Evolutionary conservation across 2,797 vertebrate genomes (phyloP), one percentile per base, ranked within the genome.

Genomic region (Paguma larvata): DNA sequence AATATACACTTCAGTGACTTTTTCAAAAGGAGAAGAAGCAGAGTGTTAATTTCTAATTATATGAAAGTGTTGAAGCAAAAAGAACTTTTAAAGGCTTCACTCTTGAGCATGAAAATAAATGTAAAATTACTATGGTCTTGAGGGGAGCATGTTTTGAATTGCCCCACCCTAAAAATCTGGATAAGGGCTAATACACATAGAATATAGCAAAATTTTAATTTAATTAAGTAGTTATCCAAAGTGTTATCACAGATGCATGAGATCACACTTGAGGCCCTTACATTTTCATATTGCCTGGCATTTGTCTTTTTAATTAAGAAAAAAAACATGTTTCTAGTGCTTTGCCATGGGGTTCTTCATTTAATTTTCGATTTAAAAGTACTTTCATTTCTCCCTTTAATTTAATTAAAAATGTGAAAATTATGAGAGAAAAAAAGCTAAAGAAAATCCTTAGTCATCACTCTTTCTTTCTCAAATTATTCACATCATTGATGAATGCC

Each of bases 301-400:
- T 97, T 97, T 97, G 63, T 95, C 95, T 96, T 95, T 96, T 97
- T 97, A 97, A 97, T 97, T 96, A 93, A 97, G 89, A 53, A 80
- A 92, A 68, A 68, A 41, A 38, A 1, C 56, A 46, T 79, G 88
- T 68, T 97, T 95, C 79, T 91, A 78, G 83, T 93, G 65, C 53
- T 79, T 95, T 93, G 77, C 89, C 93, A 94, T 96, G 65, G 91
- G 89, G 34, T 80, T 97, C 94, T 96, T 97, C 56, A 96, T 93
- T 97, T 96, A 94, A 96, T 98, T 97, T 97, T 86, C 86, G 85
- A 87, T 92, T 96, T 96, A 70, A 97, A 97, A 93, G 92, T 93
- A 97, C 96, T 95, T 95, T 95, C 53, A 84, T 97, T 96, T 97
- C 48, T 95, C 30, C 73, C 72, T 84, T 97, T 96, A 96, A 98